Conservation (phyloP, 1,140 invertebrate species). For the Drosophila pseudoananassae region DNA sequence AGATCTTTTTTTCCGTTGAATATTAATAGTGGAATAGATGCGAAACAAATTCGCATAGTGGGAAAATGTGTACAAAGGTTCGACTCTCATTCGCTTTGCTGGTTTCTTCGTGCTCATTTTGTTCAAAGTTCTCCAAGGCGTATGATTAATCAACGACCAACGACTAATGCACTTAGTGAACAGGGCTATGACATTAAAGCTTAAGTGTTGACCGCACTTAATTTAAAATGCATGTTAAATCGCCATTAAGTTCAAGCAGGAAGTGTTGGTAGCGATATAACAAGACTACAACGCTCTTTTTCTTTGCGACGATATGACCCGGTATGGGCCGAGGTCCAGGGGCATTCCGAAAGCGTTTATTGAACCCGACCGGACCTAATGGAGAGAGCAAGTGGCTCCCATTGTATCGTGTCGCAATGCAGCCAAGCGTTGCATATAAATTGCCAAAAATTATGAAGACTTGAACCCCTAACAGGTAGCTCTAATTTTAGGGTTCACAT, state of each 20-base stretch:
- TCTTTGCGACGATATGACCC: constrained; percentile 32
- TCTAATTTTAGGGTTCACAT: constrained; percentile 66
- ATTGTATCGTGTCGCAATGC: constrained; percentile 40
- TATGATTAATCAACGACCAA: constrained; percentile 53
- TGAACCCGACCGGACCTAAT: constrained; percentile 47
- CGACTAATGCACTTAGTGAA: constrained; percentile 65
- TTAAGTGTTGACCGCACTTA: constrained; percentile 69
- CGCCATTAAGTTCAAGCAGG: constrained; percentile 68
- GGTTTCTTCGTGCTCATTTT: neutral
- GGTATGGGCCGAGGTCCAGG: constrained; percentile 14
- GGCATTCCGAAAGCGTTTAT: constrained; percentile 52
- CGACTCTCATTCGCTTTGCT: neutral
- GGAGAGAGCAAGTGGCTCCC: constrained; percentile 38
- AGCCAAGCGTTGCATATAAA: constrained; percentile 69
- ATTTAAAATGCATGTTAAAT: constrained; percentile 79
- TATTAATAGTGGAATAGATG: constrained; percentile 38
- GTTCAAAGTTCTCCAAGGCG: constrained; percentile 37
- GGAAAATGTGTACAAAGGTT: neutral
- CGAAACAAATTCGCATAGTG: constrained; percentile 31
- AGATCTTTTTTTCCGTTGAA: constrained; percentile 24
- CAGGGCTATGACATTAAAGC: constrained; percentile 67
- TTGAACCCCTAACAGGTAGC: constrained; percentile 61
- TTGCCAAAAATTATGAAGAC: constrained; percentile 64
- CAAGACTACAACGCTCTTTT: constrained; percentile 25
- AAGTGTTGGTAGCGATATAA: constrained; percentile 49